These are phyloP conservation scores for Mesembrinibis cayennensis DNA, from an alignment of 2,113 vertebrate genomes.

Conservation along the genomic window DNA sequence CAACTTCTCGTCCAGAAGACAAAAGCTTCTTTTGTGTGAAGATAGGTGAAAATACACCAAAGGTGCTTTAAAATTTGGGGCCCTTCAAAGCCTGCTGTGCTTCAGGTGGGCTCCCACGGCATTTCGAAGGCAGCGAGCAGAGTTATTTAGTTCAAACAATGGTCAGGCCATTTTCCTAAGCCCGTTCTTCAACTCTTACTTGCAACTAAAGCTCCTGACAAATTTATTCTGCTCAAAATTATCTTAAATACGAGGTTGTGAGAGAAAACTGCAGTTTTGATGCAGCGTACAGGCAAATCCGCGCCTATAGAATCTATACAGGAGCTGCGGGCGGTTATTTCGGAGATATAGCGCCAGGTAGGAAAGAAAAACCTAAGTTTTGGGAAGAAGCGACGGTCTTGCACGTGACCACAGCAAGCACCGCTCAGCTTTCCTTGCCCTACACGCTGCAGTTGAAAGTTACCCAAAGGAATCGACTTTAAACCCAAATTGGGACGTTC, in stretches of 20 bases:
- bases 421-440: not conserved
- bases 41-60: not conserved
- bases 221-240: not conserved
- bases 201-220: not conserved
- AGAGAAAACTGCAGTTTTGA: not conserved
- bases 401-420: not conserved
- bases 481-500: not conserved
- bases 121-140: not conserved
- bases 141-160: not conserved
- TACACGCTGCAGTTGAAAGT: not conserved
- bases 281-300: fast-evolving
- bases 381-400: too few relatives aligned
- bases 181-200: not conserved
- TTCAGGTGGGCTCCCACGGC: too few relatives aligned
- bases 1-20: not conserved
- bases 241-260: fast-evolving
- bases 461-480: not conserved
- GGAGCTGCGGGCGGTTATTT: not conserved
- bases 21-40: not conserved
- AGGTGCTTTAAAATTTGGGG: not conserved
- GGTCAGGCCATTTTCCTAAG: not conserved
- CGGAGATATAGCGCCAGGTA: too few relatives aligned
- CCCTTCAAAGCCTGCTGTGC: not conserved
- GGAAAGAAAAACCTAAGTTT: not conserved
- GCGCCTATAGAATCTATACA: fast-evolving